A percentile compares a stretch with the other conserved stretches of the same genome.
Conservation (phyloP, 1,140 invertebrate genomes). For the Aphelenchoides besseyi region DNA sequence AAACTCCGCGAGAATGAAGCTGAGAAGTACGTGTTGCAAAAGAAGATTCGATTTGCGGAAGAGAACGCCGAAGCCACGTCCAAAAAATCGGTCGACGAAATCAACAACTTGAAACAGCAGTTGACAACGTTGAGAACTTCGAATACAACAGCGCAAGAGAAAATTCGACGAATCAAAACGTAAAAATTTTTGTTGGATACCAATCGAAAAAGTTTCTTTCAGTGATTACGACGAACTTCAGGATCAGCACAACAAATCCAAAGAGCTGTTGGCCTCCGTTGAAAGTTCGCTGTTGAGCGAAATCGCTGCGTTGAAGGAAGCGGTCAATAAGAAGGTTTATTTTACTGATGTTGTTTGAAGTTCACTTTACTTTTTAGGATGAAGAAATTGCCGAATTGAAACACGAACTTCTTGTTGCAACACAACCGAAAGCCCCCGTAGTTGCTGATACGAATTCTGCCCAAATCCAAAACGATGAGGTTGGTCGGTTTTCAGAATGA, state of each 20-base stretch:
- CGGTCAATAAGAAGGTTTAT: constrained; percentile 2
- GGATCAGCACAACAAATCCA: background rate
- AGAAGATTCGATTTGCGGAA: constrained; percentile 24
- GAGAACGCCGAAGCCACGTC: background rate
- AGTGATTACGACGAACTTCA: constrained; percentile 6
- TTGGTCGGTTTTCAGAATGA: background rate
- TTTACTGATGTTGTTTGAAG: background rate
- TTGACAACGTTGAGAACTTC: background rate
- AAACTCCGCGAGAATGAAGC: constrained; percentile 23
- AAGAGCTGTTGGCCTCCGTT: background rate
- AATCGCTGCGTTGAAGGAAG: constrained; percentile 8
- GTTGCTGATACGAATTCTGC: background rate
- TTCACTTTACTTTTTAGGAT: background rate
- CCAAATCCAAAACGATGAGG: background rate
- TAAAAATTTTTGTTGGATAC: constrained; percentile 2
- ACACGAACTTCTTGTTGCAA: background rate
- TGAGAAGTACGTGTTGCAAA: constrained; percentile 26
- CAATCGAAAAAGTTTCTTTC: background rate
- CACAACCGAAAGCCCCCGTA: background rate
- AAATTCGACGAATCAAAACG: constrained; percentile 3
- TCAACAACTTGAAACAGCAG: constrained; percentile 9
- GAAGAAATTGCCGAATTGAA: constrained; percentile 12
- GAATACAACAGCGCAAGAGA: constrained; percentile 8
- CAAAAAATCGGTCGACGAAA: constrained; percentile 3
- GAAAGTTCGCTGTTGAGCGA: background rate